Conservation (phyloP, 1,140 invertebrate genomes). For the Drosophila sproati region DNA sequence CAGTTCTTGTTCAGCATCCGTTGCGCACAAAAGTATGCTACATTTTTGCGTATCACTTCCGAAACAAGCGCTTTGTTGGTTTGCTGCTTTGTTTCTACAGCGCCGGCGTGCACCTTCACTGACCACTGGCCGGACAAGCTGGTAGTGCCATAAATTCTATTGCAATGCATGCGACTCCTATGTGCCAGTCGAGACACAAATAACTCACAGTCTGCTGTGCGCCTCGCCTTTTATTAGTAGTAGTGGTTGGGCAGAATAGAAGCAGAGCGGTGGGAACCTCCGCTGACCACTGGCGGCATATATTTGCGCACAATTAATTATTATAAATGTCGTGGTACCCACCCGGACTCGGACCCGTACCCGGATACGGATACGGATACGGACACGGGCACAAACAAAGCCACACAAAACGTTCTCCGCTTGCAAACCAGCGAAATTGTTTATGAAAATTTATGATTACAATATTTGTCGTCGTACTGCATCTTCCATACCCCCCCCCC, state of each 20-base stretch:
- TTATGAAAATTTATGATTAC: slow-evolving; percentile 83
- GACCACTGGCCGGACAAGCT: slow-evolving; percentile 38
- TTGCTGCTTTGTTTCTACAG: slow-evolving; percentile 40
- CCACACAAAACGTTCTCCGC: slow-evolving; percentile 43
- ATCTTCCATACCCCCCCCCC: too few relatives aligned
- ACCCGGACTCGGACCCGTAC: slow-evolving; percentile 12
- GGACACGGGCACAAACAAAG: slow-evolving; percentile 42
- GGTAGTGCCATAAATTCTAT: slow-evolving; percentile 63
- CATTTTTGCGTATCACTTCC: slow-evolving; percentile 52
- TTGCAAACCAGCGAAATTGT: slow-evolving; percentile 74
- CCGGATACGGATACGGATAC: slow-evolving; percentile 23
- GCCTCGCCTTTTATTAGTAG: slow-evolving; percentile 62
- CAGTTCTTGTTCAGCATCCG: slow-evolving; percentile 52
- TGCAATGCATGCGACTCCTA: slow-evolving; percentile 47
- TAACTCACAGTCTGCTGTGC: slow-evolving; percentile 69
- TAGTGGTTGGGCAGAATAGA: slow-evolving; percentile 1
- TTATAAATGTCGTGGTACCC: slow-evolving; percentile 79
- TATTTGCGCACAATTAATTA: slow-evolving; percentile 83
- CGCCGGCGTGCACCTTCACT: slow-evolving; percentile 65
- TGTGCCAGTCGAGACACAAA: slow-evolving; percentile 65
- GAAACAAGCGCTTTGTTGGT: slow-evolving; percentile 16
- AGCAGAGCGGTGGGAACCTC: slow-evolving; percentile 20
- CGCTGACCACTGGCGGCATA: slow-evolving; percentile 78
- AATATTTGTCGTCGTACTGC: slow-evolving; percentile 79
- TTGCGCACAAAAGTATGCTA: slow-evolving; percentile 67